Conservation (phyloP, 2,888 invertebrate genomes). For the Clepsis dumicolana region DNA sequence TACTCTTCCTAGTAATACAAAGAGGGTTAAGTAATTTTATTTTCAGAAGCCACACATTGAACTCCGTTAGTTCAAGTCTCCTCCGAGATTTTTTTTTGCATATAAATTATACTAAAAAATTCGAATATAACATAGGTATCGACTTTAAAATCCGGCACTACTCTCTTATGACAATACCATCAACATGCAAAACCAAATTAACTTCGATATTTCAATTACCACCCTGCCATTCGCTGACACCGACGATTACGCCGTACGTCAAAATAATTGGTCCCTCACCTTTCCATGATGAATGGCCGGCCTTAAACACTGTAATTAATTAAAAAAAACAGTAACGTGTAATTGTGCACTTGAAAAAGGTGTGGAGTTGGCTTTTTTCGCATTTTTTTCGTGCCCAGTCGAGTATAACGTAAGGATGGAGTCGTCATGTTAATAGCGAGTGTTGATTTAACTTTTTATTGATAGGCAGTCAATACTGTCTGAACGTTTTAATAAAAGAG, state of each 20-base stretch:
- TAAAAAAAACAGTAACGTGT: slow-evolving; percentile 38
- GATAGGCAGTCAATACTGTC: neutral
- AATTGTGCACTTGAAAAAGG: slow-evolving; percentile 35
- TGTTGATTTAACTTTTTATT: slow-evolving; percentile 5
- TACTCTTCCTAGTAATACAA: too few relatives aligned
- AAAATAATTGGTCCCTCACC: slow-evolving; percentile 37
- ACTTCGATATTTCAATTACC: slow-evolving; percentile 22
- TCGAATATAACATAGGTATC: too few relatives aligned
- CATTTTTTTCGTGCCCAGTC: slow-evolving; percentile 22
- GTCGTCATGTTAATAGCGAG: slow-evolving; percentile 18
- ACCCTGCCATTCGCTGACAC: slow-evolving; percentile 10
- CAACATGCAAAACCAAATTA: slow-evolving; percentile 7
- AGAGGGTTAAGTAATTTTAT: too few relatives aligned
- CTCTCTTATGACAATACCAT: neutral
- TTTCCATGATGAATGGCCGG: slow-evolving; percentile 29
- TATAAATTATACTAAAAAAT: too few relatives aligned
- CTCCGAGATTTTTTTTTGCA: too few relatives aligned
- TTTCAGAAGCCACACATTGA: too few relatives aligned
- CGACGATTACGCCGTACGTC: slow-evolving; percentile 18
- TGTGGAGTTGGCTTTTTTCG: slow-evolving; percentile 28
- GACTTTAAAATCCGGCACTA: neutral
- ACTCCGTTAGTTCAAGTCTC: too few relatives aligned
- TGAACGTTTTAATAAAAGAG: too few relatives aligned
- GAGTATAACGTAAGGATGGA: slow-evolving; percentile 22
- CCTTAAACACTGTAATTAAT: slow-evolving; percentile 41